Percentiles rank a stretch among this genome's conserved stretches.
phyloP scores from a whole-genome alignment of 1,140 invertebrate species.

The Aleiodes sp. region DNA sequence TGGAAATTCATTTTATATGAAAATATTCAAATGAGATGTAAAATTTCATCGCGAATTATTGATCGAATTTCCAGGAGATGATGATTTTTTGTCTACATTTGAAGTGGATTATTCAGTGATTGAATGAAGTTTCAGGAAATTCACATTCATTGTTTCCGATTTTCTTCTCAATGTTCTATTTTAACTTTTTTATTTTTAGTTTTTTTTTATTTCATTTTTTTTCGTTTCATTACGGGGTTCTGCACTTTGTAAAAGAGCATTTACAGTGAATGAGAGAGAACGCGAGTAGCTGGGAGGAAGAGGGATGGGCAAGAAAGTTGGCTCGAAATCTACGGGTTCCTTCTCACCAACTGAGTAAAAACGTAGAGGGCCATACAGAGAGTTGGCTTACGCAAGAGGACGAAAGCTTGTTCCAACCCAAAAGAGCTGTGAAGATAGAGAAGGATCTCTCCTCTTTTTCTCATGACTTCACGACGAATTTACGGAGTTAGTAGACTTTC shows the following conservation, averaged over 20 bases:
- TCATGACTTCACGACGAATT: constrained; percentile 11
- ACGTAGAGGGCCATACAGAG: neutral
- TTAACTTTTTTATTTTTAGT: too few species aligned
- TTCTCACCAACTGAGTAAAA: constrained; percentile 10
- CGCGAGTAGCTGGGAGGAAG: neutral
- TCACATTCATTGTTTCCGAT: too few species aligned
- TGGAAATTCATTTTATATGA: too few species aligned
- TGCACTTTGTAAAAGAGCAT: neutral
- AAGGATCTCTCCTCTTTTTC: too few species aligned
- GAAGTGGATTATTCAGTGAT: too few species aligned
- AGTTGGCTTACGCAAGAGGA: neutral
- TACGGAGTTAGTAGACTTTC: constrained; percentile 7
- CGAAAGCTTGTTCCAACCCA: neutral
- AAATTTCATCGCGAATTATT: too few species aligned
- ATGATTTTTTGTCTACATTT: too few species aligned
- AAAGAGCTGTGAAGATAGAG: constrained; percentile 16
- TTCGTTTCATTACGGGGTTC: neutral
- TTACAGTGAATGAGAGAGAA: constrained; percentile 12
- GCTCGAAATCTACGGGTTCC: neutral
- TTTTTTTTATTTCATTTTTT: too few species aligned
- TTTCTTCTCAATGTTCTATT: too few species aligned
- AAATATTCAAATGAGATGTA: too few species aligned
- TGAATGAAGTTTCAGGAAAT: too few species aligned
- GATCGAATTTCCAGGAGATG: too few species aligned
- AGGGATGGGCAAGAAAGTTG: constrained; percentile 9